These are phyloP conservation scores for Dicrostonyx torquatus DNA, from an alignment of 2,797 vertebrate genomes.

Conservation along the genomic window DNA sequence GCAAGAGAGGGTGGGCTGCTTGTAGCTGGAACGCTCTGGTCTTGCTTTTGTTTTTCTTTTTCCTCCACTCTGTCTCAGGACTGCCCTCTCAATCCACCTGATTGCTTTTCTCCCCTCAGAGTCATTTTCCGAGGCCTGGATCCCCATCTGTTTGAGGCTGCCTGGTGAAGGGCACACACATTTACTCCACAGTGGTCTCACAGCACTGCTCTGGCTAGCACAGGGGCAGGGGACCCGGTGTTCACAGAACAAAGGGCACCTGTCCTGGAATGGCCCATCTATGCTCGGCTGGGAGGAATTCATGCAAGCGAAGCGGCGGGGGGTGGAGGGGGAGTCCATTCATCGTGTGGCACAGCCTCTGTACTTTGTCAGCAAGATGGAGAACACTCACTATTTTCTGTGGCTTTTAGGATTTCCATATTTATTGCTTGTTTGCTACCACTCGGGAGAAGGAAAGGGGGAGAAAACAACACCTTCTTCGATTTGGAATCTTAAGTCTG, in stretches of 20 bases:
- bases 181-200: neutral
- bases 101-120: neutral
- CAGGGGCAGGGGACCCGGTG: neutral
- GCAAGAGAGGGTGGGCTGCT: neutral
- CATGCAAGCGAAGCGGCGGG: neutral
- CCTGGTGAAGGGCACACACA: neutral
- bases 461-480: conserved; percentile 66
- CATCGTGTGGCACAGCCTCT: neutral
- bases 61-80: neutral
- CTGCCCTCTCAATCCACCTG: neutral
- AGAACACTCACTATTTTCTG: conserved; percentile 62
- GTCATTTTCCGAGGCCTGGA: neutral
- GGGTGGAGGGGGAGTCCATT: conserved; percentile 58
- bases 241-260: conserved; percentile 60
- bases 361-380: conserved; percentile 65
- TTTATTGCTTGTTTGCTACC: conserved; percentile 82
- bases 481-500: conserved; percentile 74
- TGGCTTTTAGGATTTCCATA: conserved; percentile 84
- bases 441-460: conserved; percentile 39
- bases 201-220: neutral
- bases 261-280: conserved; percentile 18
- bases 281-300: neutral
- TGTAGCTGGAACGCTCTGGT: neutral
- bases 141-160: neutral
- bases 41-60: neutral